Evolutionary conservation across 2,113 vertebrate genomes (phyloP), one percentile per base, ranked within the genome.

Genomic region (Anseranas semipalmata): DNA sequence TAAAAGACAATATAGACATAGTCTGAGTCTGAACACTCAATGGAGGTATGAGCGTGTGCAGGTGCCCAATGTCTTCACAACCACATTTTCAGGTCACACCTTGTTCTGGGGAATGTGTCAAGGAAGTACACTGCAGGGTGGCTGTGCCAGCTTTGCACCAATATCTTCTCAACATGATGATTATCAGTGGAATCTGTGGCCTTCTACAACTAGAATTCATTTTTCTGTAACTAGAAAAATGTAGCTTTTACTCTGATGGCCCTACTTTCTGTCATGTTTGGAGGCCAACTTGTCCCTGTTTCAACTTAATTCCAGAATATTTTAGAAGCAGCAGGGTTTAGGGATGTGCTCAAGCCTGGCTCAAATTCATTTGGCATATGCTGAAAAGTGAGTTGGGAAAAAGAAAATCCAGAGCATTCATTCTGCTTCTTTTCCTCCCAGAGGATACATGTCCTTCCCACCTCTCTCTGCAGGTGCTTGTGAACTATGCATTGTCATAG

Each of bases 31-130:
- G 35, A 90, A 68, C 35, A 27, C 22, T 56, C 28, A 33, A 6
- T 2, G 4, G 19, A 63, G 39, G 6, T 18, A 46, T 15, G 7
- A 87, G 30, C 0, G 0, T 2, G 2, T 21, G 21, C 16, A 60
- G 46, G 45, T 8, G 4, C 1, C 1, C 39, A 12, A 2, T 22
- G 17, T 41, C 39, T 85, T 87, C 48, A 45, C 27, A 78, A 35
- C 12, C 53, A 55, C 8, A 18, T 60, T 79, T 58, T 91, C 62
- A 65, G 68, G 25, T 55, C 17, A 48, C 12, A n/a, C 17, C 8
- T 43, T 66, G 35, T 60, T 33, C 43, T 30, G 53, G 8, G 21
- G 22, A 19, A 83, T 39, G 35, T 63, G 27, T 16, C 71, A 90
- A 55, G 10, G 25, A 76, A 50, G 13, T 3, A 6, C 37, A 33